Evolutionary conservation across 1,140 invertebrate genomes (phyloP), one percentile per base, ranked within the genome.

Genomic region (Penaeus indicus): DNA sequence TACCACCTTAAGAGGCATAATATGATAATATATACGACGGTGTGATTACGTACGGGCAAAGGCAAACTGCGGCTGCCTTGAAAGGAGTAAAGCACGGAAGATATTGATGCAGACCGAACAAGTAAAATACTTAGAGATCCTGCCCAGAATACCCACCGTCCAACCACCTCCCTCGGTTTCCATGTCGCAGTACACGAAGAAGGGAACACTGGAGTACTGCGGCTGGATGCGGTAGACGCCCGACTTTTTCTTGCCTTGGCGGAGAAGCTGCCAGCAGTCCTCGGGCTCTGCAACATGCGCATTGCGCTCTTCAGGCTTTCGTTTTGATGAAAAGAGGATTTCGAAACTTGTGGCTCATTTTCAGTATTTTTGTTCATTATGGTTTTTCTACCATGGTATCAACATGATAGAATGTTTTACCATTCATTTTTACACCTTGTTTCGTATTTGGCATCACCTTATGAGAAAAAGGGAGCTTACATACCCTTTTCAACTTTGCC

Each of bases 101-200:
- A 16, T 38, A 42, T n/a, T 25, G 27, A 13, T 77, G 22, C 4
- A 67, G 63, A 67, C 2, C 25, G 54, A 78, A 78, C 25, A 78
- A 54, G 16, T 1, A 0, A 38, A 64, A 13, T 27, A 0, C 19
- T 11, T 11, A 32, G 32, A 22, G 27, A 42, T 78, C 22, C 22
- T 21, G 38, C 13, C 13, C 75, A 25, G 69, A 25, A 21, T 75
- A 89, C 91, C 89, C 85, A 93, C 94, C 54, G 94, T 95, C 95
- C 95, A 96, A 18, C 94, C 95, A 0, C 95, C 95, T 0, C 93
- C 93, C 62, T 91, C 86, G 16, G 94, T 94, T 21, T 93, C 93
- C 91, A 95, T 93, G 61, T 95, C 94, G 91, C 95, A 96, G 25
- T 94, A 92, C 25, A 94, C 95, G 90, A 95, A 94, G 91, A 95